phyloP scores from a whole-genome alignment of 30 jellyfish, hydroid and myxozoan genomes.

The Turritopsis rubra region DNA sequence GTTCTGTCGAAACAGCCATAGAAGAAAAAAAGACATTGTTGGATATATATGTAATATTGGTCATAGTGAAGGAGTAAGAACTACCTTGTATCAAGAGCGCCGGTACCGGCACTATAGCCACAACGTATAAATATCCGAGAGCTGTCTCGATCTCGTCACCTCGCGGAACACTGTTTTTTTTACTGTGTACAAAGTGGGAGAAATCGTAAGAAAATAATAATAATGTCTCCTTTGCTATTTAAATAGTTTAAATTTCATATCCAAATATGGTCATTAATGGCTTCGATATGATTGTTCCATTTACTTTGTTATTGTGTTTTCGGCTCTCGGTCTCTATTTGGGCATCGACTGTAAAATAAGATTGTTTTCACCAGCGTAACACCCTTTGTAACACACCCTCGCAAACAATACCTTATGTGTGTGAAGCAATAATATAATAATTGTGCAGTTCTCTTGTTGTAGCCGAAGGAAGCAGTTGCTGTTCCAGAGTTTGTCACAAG shows the following conservation, averaged over 20 bases:
- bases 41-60: too few relatives aligned
- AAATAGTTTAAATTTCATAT: neutral
- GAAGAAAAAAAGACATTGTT: too few relatives aligned
- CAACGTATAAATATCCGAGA: too few relatives aligned
- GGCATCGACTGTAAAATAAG: slow-evolving; percentile 11
- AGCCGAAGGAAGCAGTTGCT: neutral
- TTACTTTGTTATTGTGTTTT: slow-evolving; percentile 3
- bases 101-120: too few relatives aligned
- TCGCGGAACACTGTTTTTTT: too few relatives aligned
- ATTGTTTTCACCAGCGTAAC: slow-evolving; percentile 18
- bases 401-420: slow-evolving; percentile 14
- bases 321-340: slow-evolving; percentile 22
- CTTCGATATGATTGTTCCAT: neutral
- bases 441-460: neutral
- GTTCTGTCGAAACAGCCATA: too few relatives aligned
- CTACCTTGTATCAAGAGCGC: too few relatives aligned
- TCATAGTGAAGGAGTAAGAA: too few relatives aligned
- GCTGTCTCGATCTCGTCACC: too few relatives aligned
- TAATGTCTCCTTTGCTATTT: neutral
- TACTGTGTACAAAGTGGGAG: too few relatives aligned
- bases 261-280: slow-evolving; percentile 9
- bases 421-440: neutral
- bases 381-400: slow-evolving; percentile 40
- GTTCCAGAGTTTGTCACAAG: neutral
- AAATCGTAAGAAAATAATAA: neutral